Base-by-base conservation (phyloP, 2,888 invertebrate genomes). In the Ennomos erosarius region DNA sequence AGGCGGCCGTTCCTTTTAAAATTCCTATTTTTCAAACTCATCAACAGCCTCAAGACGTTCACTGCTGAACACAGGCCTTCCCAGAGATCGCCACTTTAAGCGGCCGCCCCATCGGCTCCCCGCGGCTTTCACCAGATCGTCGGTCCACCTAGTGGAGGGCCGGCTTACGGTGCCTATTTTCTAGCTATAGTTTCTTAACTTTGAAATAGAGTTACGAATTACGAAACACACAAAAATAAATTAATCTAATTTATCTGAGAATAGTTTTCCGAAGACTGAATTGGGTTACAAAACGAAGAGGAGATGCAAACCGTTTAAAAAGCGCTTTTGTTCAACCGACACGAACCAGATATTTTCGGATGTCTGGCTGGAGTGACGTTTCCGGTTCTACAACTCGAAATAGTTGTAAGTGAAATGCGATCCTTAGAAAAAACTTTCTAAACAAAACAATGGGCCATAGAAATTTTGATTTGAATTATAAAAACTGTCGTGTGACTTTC, bases 321-420 rank as follows among this genome's bases (percentile, higher is more conserved):
- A 9, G 33, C 11, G 35, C 37, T 26, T 44, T 46, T 50, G 45
- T 46, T 11, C 33, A 26, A 34, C 10, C 16, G 43, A 38, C 16
- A 46, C 42, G 10, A 52, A 58, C 44, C 33, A 13, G 16, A 33
- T 52, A 33, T 54, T 51, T 37, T 48, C 11, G 33, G 52, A 40
- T 11, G 45, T 50, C 9, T 33, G 47, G 48, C 33, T 35, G 48
- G 64, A 66, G 42, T 57, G 62, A 61, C 62, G 55, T 54, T 50
- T 55, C 64, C 64, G 59, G 64, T n/a, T 16, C 35, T 47, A 39
- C 50, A 59, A 60, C 35, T 47, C 42, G 50, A 59, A 60, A 62
- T 62, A 63, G 35, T 59, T 39, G 34, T 10, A 16, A 13, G 55
- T 57, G 43, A 56, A 48, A 58, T 55, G 16, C 33, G 40, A 59